Evolutionary conservation across 2,113 vertebrate species (phyloP), one percentile per base, ranked within the genome.

Genomic region (Callaeas wilsoni): DNA sequence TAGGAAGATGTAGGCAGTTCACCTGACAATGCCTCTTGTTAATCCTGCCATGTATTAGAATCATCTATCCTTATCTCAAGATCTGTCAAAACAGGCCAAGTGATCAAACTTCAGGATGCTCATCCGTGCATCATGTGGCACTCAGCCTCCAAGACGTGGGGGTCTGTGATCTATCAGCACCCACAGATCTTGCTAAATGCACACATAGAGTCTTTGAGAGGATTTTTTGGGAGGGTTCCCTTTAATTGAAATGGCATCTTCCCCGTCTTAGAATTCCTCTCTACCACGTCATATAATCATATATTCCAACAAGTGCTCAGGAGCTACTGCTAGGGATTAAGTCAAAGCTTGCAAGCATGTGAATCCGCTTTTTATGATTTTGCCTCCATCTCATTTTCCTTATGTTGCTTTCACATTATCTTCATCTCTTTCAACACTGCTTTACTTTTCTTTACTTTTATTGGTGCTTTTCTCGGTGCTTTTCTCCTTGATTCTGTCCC

Each of bases 1-100:
- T 95, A 90, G 86, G 86, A 86, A 94, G 79, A 62, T 44, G 73
- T 56, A 92, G 56, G 86, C 69, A 68, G 86, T 87, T 95, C 69
- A 33, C 78, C 76, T 94, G 86, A 93, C 88, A 81, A 84, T 75
- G 49, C 42, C 73, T 92, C 26, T 84, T 81, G 20, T 87, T 92
- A 92, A 93, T 96, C 79, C 65, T 87, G 26, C 80, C 46, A 2
- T 49, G n/a, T 33, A 69, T 87, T 89, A 87, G 42, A 84, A 67
- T 84, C 5, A 3, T 75, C 32, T 63, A 4, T 81, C 52, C 53
- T 63, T 94, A 86, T 92, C 93, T 94, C 15, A 8, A 55, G 57
- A 89, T 96, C 93, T 94, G 49, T 56, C 53, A 42, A 27, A 87
- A 30, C 46, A 81, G 74, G 60, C 69, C 64, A 65, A 68, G 20